Percentiles rank a stretch among this genome's conserved stretches.
phyloP scores from a whole-genome alignment of 2,888 invertebrate genomes.

The Zygaena filipendulae region DNA sequence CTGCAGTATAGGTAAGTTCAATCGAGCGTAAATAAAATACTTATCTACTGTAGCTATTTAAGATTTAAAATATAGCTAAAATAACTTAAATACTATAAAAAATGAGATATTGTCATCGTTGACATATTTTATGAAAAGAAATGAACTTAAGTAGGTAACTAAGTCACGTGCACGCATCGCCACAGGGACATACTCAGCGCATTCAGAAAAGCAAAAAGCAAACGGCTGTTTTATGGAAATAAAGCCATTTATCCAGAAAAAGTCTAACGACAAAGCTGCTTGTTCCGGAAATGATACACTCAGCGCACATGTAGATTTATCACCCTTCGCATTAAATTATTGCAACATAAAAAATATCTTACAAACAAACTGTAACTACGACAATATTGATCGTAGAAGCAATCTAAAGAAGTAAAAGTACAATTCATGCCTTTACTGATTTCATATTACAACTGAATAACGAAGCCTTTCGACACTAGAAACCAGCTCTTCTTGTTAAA shows the following conservation, averaged over 20 bases:
- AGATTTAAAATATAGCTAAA: no score
- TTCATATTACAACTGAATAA: no score
- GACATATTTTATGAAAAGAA: no score
- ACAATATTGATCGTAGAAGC: not conserved
- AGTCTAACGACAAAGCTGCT: slow-evolving; percentile 61
- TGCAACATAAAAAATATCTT: slow-evolving; percentile 20
- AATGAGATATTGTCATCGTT: no score
- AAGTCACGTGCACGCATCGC: not conserved
- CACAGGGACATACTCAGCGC: not conserved
- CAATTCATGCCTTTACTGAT: slow-evolving; percentile 1
- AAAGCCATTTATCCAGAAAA: slow-evolving; percentile 40
- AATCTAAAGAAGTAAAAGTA: not conserved
- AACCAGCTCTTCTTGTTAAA: no score
- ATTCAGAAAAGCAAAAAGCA: slow-evolving; percentile 30
- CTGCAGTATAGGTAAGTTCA: no score
- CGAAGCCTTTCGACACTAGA: no score
- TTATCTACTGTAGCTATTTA: no score
- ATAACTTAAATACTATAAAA: no score
- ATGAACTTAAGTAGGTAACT: no score
- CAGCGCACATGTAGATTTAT: slow-evolving; percentile 35
- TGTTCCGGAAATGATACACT: slow-evolving; percentile 59
- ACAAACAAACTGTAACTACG: slow-evolving; percentile 3
- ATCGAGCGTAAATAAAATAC: no score
- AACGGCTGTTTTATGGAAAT: slow-evolving; percentile 64
- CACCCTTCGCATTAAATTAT: slow-evolving; percentile 23